Evolutionary conservation across 2,113 vertebrate genomes (phyloP).

Genomic region (Eclectus roratus): DNA sequence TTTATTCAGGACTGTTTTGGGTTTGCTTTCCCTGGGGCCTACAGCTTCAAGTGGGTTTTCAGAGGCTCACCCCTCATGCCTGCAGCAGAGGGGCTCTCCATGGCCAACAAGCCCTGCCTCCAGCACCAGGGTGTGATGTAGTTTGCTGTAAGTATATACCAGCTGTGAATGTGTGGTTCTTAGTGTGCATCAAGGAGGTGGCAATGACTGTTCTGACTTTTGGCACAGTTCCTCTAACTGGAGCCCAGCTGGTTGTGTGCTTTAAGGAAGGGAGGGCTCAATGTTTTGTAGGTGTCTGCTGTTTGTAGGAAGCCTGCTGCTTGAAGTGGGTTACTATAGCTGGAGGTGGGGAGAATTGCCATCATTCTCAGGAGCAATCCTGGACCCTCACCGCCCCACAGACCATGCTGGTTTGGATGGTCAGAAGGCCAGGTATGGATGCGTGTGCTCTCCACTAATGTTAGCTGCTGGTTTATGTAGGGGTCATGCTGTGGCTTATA

Average conservation of each 20-base stretch:
- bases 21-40: background rate
- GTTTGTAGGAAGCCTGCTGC: background rate
- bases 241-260: background rate
- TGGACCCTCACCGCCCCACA: accelerated
- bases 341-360: background rate
- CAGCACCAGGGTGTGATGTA: accelerated
- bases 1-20: background rate
- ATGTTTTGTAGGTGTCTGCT: accelerated
- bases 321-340: background rate
- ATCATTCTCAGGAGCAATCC: background rate
- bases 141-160: background rate
- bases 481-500: background rate
- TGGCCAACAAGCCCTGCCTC: accelerated
- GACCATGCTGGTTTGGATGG: accelerated
- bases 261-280: background rate
- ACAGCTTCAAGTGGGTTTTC: background rate
- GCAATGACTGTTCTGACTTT: background rate
- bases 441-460: accelerated
- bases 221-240: no score
- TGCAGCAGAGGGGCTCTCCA: background rate
- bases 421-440: background rate
- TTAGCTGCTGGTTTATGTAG: background rate
- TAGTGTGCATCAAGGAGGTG: background rate
- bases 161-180: background rate
- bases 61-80: background rate